Evolutionary conservation across 2,113 vertebrate species (phyloP).

Genomic region (Lipophrys pholis): DNA sequence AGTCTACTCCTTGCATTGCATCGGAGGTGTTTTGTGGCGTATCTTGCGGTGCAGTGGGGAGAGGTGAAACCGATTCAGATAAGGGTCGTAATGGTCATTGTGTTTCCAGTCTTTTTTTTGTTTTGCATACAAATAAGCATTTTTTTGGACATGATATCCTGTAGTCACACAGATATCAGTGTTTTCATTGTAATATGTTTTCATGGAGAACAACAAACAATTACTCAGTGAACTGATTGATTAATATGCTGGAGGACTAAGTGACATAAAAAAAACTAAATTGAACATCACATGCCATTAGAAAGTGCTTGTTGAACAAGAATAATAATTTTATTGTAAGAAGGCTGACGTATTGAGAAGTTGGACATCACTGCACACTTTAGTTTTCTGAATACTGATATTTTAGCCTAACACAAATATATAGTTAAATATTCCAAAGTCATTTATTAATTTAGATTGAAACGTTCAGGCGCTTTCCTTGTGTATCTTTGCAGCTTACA

Average conservation of each 20-base stretch:
- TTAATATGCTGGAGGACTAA: not conserved
- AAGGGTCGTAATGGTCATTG: not conserved
- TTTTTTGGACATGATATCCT: not conserved
- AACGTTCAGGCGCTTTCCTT: not conserved
- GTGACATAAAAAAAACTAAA: constrained; percentile 19
- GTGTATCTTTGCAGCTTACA: not conserved
- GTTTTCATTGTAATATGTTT: constrained; percentile 15
- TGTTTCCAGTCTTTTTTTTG: constrained; percentile 14
- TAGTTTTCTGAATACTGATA: not conserved
- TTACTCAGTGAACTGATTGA: not conserved
- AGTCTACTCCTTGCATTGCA: constrained; percentile 30
- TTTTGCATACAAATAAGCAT: constrained; percentile 6
- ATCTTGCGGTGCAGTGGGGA: constrained; percentile 18
- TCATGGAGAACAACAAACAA: not conserved
- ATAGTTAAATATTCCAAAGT: not conserved
- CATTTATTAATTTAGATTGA: not conserved
- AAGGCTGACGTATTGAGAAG: constrained; percentile 15
- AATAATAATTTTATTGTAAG: constrained; percentile 12
- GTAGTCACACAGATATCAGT: constrained; percentile 3
- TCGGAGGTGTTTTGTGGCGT: constrained; percentile 25
- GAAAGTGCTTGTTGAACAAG: not conserved
- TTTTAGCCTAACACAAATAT: not conserved
- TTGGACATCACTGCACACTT: not conserved
- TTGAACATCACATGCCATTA: not conserved
- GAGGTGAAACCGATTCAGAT: constrained; percentile 27